phyloP scores from a whole-genome alignment of 2,888 invertebrate species.

The Antheraea assamensis region DNA sequence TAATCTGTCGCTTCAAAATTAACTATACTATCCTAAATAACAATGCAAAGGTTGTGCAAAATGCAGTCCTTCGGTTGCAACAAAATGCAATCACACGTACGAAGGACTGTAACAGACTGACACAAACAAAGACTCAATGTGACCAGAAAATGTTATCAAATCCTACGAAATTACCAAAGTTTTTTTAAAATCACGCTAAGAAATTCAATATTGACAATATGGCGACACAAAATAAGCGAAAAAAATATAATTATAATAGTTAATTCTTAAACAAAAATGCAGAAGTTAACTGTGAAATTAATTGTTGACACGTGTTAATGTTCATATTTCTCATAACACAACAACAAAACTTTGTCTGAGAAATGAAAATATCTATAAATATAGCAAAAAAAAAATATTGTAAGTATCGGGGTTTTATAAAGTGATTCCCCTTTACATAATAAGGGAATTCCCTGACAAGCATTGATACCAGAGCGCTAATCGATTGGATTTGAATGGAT shows the following conservation, averaged over 20 bases:
- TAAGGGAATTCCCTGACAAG: too few species aligned
- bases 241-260: neutral
- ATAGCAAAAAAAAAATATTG: too few species aligned
- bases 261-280: too few species aligned
- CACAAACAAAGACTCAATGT: constrained; percentile 8
- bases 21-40: constrained; percentile 25
- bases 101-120: neutral
- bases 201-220: neutral
- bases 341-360: too few species aligned
- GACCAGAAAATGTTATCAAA: neutral
- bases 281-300: too few species aligned
- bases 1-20: constrained; percentile 19
- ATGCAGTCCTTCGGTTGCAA: constrained; percentile 7
- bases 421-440: too few species aligned
- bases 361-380: too few species aligned
- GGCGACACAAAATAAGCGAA: neutral
- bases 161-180: neutral
- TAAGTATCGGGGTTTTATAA: too few species aligned
- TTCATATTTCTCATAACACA: too few species aligned
- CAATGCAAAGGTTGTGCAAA: constrained; percentile 26
- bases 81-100: neutral
- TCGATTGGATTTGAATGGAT: too few species aligned
- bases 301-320: too few species aligned
- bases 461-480: too few species aligned
- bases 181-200: neutral